Evolutionary conservation across 2,797 vertebrate species (phyloP), one percentile per base, ranked within the genome.

Genomic region (Rhabdophis nuchalis): DNA sequence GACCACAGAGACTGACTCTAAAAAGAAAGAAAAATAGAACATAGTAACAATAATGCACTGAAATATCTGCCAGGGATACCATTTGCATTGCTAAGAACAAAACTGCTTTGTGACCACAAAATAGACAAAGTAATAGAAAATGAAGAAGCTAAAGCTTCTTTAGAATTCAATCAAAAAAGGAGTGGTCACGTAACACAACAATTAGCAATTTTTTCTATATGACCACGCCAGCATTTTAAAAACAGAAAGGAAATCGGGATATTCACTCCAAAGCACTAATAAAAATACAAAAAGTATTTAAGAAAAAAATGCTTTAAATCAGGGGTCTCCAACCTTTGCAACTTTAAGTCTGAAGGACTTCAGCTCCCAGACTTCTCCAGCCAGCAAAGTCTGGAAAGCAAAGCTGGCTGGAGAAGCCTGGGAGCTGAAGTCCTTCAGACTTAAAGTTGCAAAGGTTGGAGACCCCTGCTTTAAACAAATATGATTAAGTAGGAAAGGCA

Each of bases 401-500:
- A n/a, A n/a, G n/a, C n/a, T n/a, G n/a, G n/a, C n/a, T n/a, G n/a
- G n/a, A n/a, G n/a, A n/a, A n/a, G n/a, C n/a, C n/a, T n/a, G n/a
- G n/a, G n/a, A n/a, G n/a, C n/a, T n/a, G n/a, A n/a, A n/a, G n/a
- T n/a, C n/a, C n/a, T n/a, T n/a, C n/a, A n/a, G n/a, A n/a, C n/a
- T n/a, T n/a, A n/a, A n/a, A n/a, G n/a, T n/a, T n/a, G n/a, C n/a
- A n/a, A n/a, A n/a, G n/a, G n/a, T n/a, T n/a, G n/a, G n/a, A n/a
- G n/a, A n/a, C n/a, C n/a, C n/a, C n/a, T 4, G 11, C n/a, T 0
- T 0, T 82, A 93, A 89, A 87, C 20, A 60, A 46, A 93, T 16
- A 60, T 92, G 95, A 95, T 96, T 96, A 96, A 96, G 94, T 94
- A 94, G 13, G 10, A 94, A 92, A 94, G 94, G 13, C 86, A 91